These are phyloP conservation scores for Drosophila tristis DNA, from an alignment of 1,140 invertebrate genomes.

Conservation along the genomic window DNA sequence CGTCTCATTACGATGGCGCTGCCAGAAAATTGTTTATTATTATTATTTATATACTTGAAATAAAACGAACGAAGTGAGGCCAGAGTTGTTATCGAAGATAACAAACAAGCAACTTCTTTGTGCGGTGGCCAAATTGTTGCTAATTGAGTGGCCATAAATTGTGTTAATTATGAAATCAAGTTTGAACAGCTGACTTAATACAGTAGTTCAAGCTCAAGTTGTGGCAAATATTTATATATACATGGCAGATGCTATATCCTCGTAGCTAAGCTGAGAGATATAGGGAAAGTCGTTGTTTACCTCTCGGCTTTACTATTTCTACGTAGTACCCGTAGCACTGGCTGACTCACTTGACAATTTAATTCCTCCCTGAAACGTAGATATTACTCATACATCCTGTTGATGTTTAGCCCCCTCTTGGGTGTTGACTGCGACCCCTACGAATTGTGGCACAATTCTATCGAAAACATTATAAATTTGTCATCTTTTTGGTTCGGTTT, in stretches of 20 bases:
- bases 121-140: constrained; percentile 41
- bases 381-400: constrained; percentile 46
- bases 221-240: too few relatives aligned
- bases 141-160: constrained; percentile 57
- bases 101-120: constrained; percentile 47
- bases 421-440: too few relatives aligned
- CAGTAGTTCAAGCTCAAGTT: neutral
- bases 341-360: constrained; percentile 4
- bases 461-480: constrained; percentile 29
- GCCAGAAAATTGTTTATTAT: constrained; percentile 30
- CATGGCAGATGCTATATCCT: too few relatives aligned
- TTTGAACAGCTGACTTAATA: constrained; percentile 4
- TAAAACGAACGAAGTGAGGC: constrained; percentile 21
- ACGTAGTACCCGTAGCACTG: neutral
- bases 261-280: neutral
- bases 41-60: constrained; percentile 42
- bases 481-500: constrained; percentile 7
- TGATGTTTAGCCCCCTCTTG: constrained; percentile 14
- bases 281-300: too few relatives aligned
- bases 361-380: neutral
- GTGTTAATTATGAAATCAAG: constrained; percentile 41
- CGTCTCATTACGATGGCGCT: constrained; percentile 36
- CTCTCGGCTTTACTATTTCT: neutral
- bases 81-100: constrained; percentile 38
- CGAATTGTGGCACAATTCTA: neutral